phyloP scores from a whole-genome alignment of 2,113 vertebrate genomes.

The Corapipo altera region DNA sequence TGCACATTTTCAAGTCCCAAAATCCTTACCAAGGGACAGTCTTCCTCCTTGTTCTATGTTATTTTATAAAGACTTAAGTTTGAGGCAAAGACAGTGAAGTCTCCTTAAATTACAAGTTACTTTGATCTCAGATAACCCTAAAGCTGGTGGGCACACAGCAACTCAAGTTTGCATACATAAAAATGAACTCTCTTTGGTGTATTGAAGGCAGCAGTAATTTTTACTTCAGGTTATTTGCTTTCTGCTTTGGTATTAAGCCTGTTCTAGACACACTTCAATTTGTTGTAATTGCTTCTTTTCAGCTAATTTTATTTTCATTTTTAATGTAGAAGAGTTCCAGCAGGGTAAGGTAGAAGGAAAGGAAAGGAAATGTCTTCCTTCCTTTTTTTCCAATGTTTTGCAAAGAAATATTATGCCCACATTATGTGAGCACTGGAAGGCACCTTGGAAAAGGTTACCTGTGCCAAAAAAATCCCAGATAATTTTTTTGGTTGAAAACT shows the following conservation, averaged over 20 bases:
- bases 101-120: neutral
- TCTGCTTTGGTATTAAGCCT: neutral
- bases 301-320: neutral
- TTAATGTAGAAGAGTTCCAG: neutral
- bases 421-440: neutral
- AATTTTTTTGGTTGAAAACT: neutral
- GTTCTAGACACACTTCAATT: neutral
- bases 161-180: neutral
- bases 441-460: neutral
- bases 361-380: accelerated
- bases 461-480: neutral
- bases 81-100: neutral
- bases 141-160: neutral
- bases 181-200: neutral
- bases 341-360: neutral
- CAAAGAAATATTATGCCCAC: neutral
- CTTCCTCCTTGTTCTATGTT: neutral
- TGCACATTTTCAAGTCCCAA: neutral
- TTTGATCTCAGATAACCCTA: constrained; percentile 1
- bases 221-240: neutral
- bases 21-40: neutral
- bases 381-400: neutral
- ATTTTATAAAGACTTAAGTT: neutral
- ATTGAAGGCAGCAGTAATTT: neutral
- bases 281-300: neutral